Evolutionary conservation across 1,140 invertebrate genomes (phyloP), one percentile per base, ranked within the genome.

Genomic region (Zaprionus ornatus): DNA sequence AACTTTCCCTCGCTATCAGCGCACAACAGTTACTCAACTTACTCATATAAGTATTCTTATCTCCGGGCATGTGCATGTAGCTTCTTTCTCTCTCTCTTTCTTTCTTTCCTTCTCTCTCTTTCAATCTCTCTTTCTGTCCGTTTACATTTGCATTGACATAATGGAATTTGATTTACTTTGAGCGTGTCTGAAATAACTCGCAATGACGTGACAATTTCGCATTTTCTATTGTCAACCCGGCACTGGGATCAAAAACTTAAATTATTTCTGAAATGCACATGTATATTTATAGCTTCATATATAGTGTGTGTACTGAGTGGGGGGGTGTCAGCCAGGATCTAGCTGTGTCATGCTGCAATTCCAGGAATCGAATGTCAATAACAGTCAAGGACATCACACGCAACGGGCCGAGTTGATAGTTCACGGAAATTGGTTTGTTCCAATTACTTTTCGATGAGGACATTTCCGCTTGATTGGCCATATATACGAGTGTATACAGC

Each of bases 121-220:
- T 17, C 29, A 15, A 12, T 55, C 21, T 19, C 19, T 23, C 27
- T 35, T 35, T 45, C 25, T 37, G n/a, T 45, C n/a, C n/a, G n/a
- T 6, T 45, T 45, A 45, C n/a, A 23, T 19, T 56, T 75, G 40
- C 56, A 27, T 27, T 23, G 13, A 56, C 32, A 56, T 84, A 77
- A 78, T 84, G 78, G 67, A 84, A 84, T 71, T 68, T 74, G 59
- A 57, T 71, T 72, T 67, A 48, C 10, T 69, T 67, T 27, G 63
- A 73, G 68, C 68, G 61, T 70, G 66, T 55, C 37, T 50, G 60
- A 79, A 76, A 66, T 65, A 80, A 19, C 68, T 65, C 72, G 69
- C 50, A 68, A 68, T 82, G 57, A 87, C 84, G 84, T 87, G 84
- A 87, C 84, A 64, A 73, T 87, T 80, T 62, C 23, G 57, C 70